Evolutionary conservation across 2,888 invertebrate species (phyloP).

Genomic region (Perithous albicinctus): DNA sequence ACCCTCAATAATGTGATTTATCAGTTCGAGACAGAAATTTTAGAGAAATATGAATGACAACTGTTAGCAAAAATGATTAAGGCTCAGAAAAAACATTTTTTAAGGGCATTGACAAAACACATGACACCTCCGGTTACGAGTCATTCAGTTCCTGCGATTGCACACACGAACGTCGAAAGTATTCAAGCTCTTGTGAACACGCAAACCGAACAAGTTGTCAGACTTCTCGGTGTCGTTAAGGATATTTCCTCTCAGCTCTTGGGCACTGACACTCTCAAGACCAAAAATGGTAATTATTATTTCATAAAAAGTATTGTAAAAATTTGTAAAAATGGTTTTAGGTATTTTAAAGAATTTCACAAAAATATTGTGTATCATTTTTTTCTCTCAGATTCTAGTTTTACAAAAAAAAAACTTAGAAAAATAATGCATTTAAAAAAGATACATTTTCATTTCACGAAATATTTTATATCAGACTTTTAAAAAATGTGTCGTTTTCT

Average conservation of each 20-base stretch:
- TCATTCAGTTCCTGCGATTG: constrained; percentile 85
- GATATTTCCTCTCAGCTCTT: constrained; percentile 87
- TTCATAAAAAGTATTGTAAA: constrained; percentile 17
- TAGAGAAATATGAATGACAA: constrained; percentile 1
- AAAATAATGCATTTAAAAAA: no score
- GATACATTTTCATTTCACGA: no score
- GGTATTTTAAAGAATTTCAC: no score
- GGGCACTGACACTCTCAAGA: constrained; percentile 88
- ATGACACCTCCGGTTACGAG: constrained; percentile 87
- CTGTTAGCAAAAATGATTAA: background rate
- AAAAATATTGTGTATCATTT: no score
- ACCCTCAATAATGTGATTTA: background rate
- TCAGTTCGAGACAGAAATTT: background rate
- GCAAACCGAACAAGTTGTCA: constrained; percentile 89
- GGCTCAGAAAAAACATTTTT: constrained; percentile 69
- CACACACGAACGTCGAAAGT: constrained; percentile 85
- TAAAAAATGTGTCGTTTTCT: no score
- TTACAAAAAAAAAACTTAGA: no score
- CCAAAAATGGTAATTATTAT: constrained; percentile 84
- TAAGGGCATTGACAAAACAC: constrained; percentile 89
- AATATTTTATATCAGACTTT: no score
- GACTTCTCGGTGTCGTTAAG: constrained; percentile 87
- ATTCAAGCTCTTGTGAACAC: constrained; percentile 88
- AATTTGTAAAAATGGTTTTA: background rate
- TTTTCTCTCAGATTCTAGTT: no score